Evolutionary conservation across 2,113 vertebrate genomes (phyloP), one percentile per base, ranked within the genome.

Genomic region (Triplophysa rosa): DNA sequence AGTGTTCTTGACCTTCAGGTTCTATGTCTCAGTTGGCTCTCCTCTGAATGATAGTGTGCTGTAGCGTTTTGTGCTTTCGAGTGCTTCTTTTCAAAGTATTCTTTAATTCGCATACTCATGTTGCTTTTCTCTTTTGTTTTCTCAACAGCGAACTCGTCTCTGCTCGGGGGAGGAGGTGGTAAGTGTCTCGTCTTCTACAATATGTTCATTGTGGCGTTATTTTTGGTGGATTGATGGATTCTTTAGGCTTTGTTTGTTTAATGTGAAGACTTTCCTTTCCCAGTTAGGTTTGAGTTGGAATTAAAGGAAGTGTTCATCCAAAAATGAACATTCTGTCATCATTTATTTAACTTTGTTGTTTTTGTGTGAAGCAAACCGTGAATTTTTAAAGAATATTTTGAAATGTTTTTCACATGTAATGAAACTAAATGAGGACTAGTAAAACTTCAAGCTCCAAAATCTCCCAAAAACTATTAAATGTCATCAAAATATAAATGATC

Each of bases 141-240:
- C 72, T 81, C 86, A 81, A 78, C 91, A 99, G 97, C 97, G 88
- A 99, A 99, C 94, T 93, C 95, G 88, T 96, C 93, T 93, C 96
- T 99, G 87, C 95, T 97, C 84, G 97, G 97, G 88, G 97, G 97
- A 82, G 97, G 97, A 10, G 97, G 97, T 91, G 97, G 97, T 99
- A 89, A 97, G 97, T 93, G 23, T 52, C 24, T 74, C 12, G 23
- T 66, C 67, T 59, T 67, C 82, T 74, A 21, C 56, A 26, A 42
- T 1, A 8, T 29, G 8, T 77, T 77, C 54, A 42, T n/a, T 62
- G 73, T 62, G 21, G 52, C 42, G n/a, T 62, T 2, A 52, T 63
- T 63, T 37, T 63, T 26, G 16, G n/a, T 16, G 19, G 1, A 63
- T 63, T 62, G 14, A 23, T 49, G 56, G 23, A 47, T 68, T 47